Evolutionary conservation across 2,113 vertebrate genomes (phyloP), one percentile per base, ranked within the genome.

Genomic region (Silurus glanis): DNA sequence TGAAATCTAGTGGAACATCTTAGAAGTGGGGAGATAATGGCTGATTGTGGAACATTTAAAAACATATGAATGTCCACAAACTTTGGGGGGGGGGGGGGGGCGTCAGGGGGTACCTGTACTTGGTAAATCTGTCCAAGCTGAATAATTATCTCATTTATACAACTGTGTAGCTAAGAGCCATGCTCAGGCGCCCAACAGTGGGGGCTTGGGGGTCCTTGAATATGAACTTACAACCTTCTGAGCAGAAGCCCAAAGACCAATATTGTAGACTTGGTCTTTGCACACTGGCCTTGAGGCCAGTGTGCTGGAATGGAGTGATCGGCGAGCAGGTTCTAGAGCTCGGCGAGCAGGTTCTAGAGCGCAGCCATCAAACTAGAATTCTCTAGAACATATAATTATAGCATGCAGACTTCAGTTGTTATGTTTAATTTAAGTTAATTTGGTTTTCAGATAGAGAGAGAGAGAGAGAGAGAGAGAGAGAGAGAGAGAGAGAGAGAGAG

Each of bases 341-440:
- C 1, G 28, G 1, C 28, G 3, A 56, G 55, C 12, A 7, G 12
- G 51, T 75, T 5, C 16, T 79, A 47, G 14, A 61, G 49, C 56
- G 67, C 13, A 28, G 80, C 23, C 14, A 58, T 62, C 28, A 72
- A 47, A 58, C 9, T 17, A 23, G 8, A 49, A 37, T 80, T 86
- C 59, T 51, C 25, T 62, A 23, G 19, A 64, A 82, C 49, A 62
- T 6, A 25, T 17, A 82, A 80, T 72, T 12, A 21, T n/a, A 49
- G 64, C 59, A 59, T 37, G 37, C 37, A 37, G 37, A 37, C 37
- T 37, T 37, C 37, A 37, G 37, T 37, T 37, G 37, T 2, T 37
- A 37, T 37, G 37, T 37, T 37, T 37, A 37, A 82, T 69, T 84
- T 75, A 76, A 80, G 81, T 80, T 85, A 51, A 89, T 59, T 81